phyloP scores from a whole-genome alignment of 2,113 vertebrate genomes.

The Piaya cayana region DNA sequence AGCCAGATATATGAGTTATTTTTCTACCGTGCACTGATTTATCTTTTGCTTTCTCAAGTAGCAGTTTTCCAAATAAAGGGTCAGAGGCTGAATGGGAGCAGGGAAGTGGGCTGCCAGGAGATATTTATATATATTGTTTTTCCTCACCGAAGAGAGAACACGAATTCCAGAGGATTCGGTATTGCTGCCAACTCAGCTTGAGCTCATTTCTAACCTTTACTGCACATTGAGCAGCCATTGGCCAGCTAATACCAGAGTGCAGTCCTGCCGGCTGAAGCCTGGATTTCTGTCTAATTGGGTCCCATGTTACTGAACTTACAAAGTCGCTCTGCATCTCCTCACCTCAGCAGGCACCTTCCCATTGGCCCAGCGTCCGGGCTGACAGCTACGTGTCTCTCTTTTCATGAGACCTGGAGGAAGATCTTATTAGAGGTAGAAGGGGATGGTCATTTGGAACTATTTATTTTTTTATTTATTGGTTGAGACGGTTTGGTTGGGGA shows the following conservation, averaged over 20 bases:
- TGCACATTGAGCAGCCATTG: rapidly evolving
- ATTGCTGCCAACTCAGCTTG: neutral
- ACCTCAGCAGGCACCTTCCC: neutral
- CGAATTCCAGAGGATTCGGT: neutral
- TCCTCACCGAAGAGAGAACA: neutral
- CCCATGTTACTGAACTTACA: neutral
- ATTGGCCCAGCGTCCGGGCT: rapidly evolving
- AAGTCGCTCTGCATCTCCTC: neutral
- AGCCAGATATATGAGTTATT: neutral
- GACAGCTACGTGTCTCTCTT: rapidly evolving
- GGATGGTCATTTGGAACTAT: neutral
- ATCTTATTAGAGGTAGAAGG: neutral
- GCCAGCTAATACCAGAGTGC: neutral
- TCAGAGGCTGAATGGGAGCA: neutral
- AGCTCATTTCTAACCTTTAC: neutral
- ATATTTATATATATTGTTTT: neutral
- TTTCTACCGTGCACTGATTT: neutral
- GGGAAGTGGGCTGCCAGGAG: neutral
- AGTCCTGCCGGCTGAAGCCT: neutral
- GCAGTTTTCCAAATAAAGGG: neutral
- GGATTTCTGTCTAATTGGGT: neutral
- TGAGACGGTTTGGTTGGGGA: neutral
- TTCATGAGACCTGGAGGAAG: neutral
- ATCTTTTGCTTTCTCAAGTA: neutral
- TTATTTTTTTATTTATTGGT: neutral